These are phyloP conservation scores for Columba livia DNA, from an alignment of 2,113 vertebrate species.

Conservation along the genomic window DNA sequence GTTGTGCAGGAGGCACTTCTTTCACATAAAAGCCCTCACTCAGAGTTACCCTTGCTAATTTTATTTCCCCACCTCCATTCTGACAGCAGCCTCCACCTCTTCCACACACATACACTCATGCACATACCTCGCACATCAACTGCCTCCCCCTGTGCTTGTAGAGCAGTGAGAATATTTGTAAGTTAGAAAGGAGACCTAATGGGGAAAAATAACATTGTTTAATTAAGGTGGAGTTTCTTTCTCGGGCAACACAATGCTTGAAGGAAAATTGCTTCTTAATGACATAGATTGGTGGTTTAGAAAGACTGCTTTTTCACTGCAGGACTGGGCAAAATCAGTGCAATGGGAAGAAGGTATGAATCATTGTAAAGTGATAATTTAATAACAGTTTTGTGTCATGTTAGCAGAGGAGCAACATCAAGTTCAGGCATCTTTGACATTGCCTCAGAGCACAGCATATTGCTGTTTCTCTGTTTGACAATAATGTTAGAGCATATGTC, in stretches of 20 bases:
- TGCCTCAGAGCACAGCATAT: slow-evolving; percentile 2
- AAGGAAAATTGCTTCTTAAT: slow-evolving; percentile 38
- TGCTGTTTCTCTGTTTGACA: slow-evolving; percentile 1
- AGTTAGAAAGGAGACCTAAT: not conserved
- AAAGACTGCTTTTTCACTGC: not conserved
- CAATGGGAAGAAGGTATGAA: not conserved
- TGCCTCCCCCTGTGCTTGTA: not conserved
- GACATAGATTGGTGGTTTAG: not conserved
- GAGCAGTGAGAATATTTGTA: not conserved
- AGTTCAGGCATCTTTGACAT: slow-evolving; percentile 23
- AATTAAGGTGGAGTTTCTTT: slow-evolving; percentile 39
- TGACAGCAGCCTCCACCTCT: not conserved
- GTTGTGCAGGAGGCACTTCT: not conserved
- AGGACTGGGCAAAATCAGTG: slow-evolving; percentile 9
- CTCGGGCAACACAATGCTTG: not conserved
- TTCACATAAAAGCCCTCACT: not conserved
- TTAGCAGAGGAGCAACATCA: slow-evolving; percentile 18
- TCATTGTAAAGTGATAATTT: slow-evolving; percentile 25
- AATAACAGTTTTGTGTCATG: not conserved
- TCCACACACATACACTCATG: not conserved
- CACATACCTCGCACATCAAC: not conserved
- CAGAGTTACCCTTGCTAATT: not conserved
- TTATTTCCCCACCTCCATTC: not conserved
- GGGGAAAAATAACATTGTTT: slow-evolving; percentile 6
- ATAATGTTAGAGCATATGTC: not conserved